These are phyloP conservation scores for Saccopteryx leptura DNA, from an alignment of 2,113 vertebrate genomes.

Conservation along the genomic window DNA sequence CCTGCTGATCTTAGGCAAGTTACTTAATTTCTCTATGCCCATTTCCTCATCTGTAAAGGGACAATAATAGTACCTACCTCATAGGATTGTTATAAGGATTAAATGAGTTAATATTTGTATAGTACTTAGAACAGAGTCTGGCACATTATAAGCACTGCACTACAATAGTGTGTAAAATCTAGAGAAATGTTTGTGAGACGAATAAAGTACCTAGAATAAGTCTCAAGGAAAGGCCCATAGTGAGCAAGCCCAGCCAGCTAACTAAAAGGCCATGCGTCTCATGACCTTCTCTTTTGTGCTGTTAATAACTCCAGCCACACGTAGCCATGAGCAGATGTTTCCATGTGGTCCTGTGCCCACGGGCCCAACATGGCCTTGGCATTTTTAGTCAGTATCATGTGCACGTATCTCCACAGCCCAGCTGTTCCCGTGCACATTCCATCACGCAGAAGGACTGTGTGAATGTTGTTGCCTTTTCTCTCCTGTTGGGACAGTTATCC, in stretches of 20 bases:
- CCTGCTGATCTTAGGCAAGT: not conserved
- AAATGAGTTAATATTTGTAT: not conserved
- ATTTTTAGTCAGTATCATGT: not conserved
- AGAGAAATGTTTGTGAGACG: not conserved
- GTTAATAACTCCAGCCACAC: not conserved
- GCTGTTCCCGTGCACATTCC: not conserved
- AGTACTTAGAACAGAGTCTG: not conserved
- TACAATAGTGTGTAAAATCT: not conserved
- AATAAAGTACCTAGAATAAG: not conserved
- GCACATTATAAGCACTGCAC: not conserved
- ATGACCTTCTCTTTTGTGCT: not conserved
- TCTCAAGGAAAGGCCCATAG: not conserved
- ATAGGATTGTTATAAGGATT: not conserved
- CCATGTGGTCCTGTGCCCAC: not conserved
- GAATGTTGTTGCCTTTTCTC: accelerated
- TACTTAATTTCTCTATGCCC: not conserved
- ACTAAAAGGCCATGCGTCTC: not conserved
- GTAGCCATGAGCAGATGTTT: not conserved
- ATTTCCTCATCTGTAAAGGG: not conserved
- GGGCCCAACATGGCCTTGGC: not conserved
- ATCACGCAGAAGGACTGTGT: accelerated
- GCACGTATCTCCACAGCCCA: not conserved
- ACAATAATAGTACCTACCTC: not conserved
- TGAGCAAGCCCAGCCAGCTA: not conserved
- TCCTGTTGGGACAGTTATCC: not conserved